Percentiles rank a stretch among this genome's conserved stretches.
phyloP scores from a whole-genome alignment of 1,140 invertebrate species.

The Nomia melanderi region DNA sequence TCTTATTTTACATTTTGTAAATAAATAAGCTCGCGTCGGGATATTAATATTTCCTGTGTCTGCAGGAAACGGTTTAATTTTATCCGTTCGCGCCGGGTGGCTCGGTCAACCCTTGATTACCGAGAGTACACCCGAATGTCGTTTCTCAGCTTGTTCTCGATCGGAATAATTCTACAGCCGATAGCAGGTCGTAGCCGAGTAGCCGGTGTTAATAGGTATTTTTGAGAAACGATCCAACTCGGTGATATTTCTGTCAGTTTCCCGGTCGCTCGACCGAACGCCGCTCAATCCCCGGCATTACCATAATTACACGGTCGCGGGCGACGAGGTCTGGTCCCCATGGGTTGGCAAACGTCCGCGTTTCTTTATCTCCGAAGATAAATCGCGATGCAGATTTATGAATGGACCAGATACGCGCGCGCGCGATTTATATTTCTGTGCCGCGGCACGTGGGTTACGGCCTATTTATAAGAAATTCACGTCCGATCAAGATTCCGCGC shows the following conservation, averaged over 20 bases:
- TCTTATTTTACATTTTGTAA: conserved; percentile 1
- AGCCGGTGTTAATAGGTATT: too few relatives aligned
- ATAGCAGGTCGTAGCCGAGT: too few relatives aligned
- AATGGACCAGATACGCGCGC: conserved; percentile 5
- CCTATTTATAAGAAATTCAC: conserved; percentile 30
- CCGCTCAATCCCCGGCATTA: not conserved
- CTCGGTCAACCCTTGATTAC: too few relatives aligned
- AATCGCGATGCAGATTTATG: conserved; percentile 22
- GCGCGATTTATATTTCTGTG: conserved; percentile 39
- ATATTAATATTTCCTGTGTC: not conserved
- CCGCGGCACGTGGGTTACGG: not conserved
- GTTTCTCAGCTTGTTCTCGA: too few relatives aligned
- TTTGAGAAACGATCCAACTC: not conserved
- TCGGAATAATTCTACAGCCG: too few relatives aligned
- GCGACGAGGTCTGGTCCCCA: not conserved
- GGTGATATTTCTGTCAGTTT: not conserved
- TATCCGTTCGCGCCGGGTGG: too few relatives aligned
- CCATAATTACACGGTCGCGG: not conserved
- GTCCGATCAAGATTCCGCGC: conserved; percentile 5
- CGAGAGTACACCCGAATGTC: too few relatives aligned
- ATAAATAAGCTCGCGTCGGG: not conserved
- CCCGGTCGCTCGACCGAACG: not conserved
- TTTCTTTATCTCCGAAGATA: not conserved
- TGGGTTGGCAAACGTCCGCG: not conserved
- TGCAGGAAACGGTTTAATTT: too few relatives aligned